Evolutionary conservation across 2,888 invertebrate genomes (phyloP), one percentile per base, ranked within the genome.

Genomic region (Catotricha subobsoleta): DNA sequence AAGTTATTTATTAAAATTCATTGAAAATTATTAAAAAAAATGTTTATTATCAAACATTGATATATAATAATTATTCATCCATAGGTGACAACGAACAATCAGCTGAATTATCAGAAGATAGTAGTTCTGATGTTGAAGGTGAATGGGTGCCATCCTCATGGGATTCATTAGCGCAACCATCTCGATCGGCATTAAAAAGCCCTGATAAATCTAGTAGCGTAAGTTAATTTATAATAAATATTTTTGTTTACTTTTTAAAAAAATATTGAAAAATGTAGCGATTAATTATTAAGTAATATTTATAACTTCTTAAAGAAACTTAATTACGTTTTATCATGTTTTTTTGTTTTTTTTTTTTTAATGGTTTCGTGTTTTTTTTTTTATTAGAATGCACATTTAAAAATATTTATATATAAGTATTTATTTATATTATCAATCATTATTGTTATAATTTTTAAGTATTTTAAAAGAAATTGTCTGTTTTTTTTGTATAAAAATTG

Each of bases 121-220:
- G 34, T 18, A 25, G 15, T 20, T 35, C 34, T 1, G 40, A 35
- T 12, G 76, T 74, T 47, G 77, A 76, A 51, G 74, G 72, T 41
- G 79, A 77, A 55, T 82, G 82, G 58, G 74, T 80, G 43, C 81
- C 82, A 6, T 82, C 80, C 3, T 79, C 79, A 45, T 84, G 84
- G 84, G 76, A 83, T 59, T 76, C 79, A 50, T 72, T 73, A 52
- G 75, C 81, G 15, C 75, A 71, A 2, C 84, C 84, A n/a, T 67
- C 72, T 39, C 76, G 80, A 59, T 79, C 81, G 20, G 76, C 81
- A 13, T 62, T 84, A 15, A 67, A 72, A 45, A 72, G 71, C 40
- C 72, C 73, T 1, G 54, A 54, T 37, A 52, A 51, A 45, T 45
- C 47, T 13, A 48, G 45, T 33, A 49, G 48, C 44, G 48, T 49